Evolutionary conservation across 2,113 vertebrate species (phyloP), one percentile per base, ranked within the genome.

Genomic region (Cricetomys ansorgei): DNA sequence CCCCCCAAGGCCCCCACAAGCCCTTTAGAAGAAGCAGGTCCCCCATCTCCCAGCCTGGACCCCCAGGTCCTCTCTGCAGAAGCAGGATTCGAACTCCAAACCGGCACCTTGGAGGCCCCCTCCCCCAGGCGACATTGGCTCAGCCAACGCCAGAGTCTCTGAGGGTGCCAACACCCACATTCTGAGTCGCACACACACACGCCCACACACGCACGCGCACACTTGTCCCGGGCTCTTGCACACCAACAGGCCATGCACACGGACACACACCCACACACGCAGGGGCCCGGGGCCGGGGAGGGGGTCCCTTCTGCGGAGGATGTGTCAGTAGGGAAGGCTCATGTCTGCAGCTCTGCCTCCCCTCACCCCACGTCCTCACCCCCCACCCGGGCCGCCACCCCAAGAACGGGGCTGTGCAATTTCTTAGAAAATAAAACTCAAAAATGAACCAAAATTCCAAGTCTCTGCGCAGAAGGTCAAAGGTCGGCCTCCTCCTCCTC

Each of bases 321-420:
- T 86, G 59, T 37, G 40, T 67, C 50, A 92, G 90, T 81, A 65
- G 88, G 91, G 93, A 43, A 83, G 65, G 79, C 88, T 85, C 15
- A 76, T 84, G 43, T 88, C 83, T 88, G 84, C 96, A 86, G 94
- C 59, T 57, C 50, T 79, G 93, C 97, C 96, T 94, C 94, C 67
- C 97, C 91, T 73, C 34, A 93, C 95, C 86, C 83, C 59, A 65
- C 23, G 25, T 88, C 85, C 85, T 70, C 65, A 27, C 92, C 96
- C 94, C 53, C 69, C 89, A 48, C 93, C 53, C 72, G 92, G 48
- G 96, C 96, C 72, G 81, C 95, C 97, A 97, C 98, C 95, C 96
- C 94, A 55, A 96, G 89, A 94, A 93, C 87, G 88, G 96, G 94
- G 96, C 95, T 98, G 97, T 98, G 98, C 98, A 97, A 98, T 96